Evolutionary conservation across 1,140 invertebrate genomes (phyloP).

Genomic region (Drosophila auraria): DNA sequence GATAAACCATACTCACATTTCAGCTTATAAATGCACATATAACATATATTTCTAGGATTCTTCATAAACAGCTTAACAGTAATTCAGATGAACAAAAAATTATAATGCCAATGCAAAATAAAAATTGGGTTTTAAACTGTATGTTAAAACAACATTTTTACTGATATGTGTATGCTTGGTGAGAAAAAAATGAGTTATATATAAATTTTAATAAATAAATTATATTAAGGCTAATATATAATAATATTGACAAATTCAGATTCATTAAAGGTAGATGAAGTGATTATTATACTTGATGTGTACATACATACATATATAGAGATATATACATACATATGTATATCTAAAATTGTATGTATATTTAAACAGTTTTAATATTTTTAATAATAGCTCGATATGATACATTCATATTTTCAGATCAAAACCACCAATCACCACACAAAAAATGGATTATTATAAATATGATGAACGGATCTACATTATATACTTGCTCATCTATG

Average conservation of each 20-base stretch:
- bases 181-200: not conserved
- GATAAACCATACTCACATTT: not conserved
- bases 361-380: not conserved
- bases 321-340: no score
- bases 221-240: not conserved
- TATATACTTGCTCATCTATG: not conserved
- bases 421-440: not conserved
- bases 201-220: not conserved
- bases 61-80: not conserved
- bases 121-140: no score
- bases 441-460: not conserved
- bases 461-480: not conserved
- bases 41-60: not conserved
- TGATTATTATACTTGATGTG: not conserved
- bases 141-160: no score
- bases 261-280: not conserved
- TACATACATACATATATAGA: no score
- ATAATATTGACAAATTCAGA: not conserved
- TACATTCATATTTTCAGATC: not conserved
- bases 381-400: not conserved
- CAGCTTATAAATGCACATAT: slow-evolving; percentile 8
- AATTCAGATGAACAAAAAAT: not conserved
- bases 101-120: not conserved
- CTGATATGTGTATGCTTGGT: not conserved
- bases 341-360: not conserved